Conservation (phyloP, 1,140 invertebrate genomes). For the Leptinotarsa undecemlineata region DNA sequence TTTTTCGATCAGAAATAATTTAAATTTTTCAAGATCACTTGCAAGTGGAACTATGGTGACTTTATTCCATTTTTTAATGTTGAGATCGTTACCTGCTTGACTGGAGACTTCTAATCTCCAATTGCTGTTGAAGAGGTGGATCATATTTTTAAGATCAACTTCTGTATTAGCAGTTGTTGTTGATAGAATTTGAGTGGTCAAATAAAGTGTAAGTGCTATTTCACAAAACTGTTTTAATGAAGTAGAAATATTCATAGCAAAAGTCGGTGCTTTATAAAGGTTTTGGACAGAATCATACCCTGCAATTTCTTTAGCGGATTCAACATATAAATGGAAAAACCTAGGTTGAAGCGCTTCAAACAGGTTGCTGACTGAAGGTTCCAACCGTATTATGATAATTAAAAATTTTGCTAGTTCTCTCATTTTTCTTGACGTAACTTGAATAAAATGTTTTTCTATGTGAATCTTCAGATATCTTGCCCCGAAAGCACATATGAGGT, state of each 20-base stretch:
- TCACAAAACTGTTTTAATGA: slow-evolving; percentile 42
- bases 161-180: not conserved
- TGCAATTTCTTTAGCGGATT: slow-evolving; percentile 32
- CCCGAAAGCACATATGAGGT: slow-evolving; percentile 37
- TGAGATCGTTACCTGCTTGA: slow-evolving; percentile 44
- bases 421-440: slow-evolving; percentile 38
- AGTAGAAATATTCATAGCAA: slow-evolving; percentile 39
- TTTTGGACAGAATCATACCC: slow-evolving; percentile 32
- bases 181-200: not conserved
- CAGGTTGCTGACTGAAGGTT: slow-evolving; percentile 19
- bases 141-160: slow-evolving; percentile 22
- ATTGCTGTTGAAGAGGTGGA: not conserved
- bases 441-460: slow-evolving; percentile 31
- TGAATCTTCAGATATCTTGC: slow-evolving; percentile 33
- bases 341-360: slow-evolving; percentile 36
- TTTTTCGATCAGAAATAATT: slow-evolving; percentile 19
- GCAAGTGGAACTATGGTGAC: slow-evolving; percentile 49
- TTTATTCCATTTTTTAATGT: slow-evolving; percentile 49
- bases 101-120: slow-evolving; percentile 38
- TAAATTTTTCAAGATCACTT: slow-evolving; percentile 45
- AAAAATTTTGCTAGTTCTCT: slow-evolving; percentile 39
- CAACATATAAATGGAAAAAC: slow-evolving; percentile 31
- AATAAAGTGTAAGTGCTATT: slow-evolving; percentile 26
- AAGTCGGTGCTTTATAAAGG: slow-evolving; percentile 34
- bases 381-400: slow-evolving; percentile 24